Base-by-base conservation (phyloP, 1,140 invertebrate genomes). In the Drosophila burlai region DNA sequence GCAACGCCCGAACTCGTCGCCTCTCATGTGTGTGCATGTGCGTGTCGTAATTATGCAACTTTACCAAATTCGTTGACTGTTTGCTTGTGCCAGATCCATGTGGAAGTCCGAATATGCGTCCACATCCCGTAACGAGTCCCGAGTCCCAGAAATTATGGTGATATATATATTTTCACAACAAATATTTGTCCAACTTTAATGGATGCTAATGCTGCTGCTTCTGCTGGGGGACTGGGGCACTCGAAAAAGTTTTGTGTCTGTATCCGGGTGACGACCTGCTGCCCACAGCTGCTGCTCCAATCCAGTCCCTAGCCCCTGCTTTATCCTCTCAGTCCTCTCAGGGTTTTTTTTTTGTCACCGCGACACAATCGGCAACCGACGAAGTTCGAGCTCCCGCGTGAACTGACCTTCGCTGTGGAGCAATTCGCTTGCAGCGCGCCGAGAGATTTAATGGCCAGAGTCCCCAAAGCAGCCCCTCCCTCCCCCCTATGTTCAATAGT, bases 331-430 rank as follows among this genome's bases (percentile, higher is more conserved):
- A 24, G 24, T 24, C 60, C 69, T 79, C 57, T 21, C 42, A 45
- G 47, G 42, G 6, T 24, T 50, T 54, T 47, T 49, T 36, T 54
- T 47, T 49, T 36, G 64, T 57, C 61, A 49, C 38, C 49, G 54
- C 21, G 43, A 58, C 45, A 60, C 54, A 55, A 55, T 55, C 58
- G 63, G 21, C 63, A 43, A 45, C 57, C 59, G 74, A 75, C 54
- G 73, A 81, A 80, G 78, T 84, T 79, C 81, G 55, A 75, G 77
- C 73, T 81, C 81, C 81, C 85, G 85, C 74, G 68, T 75, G 81
- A 89, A 89, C 84, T 89, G 84, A 89, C 84, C 84, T 89, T 89
- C 81, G 77, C 54, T 75, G 59, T 62, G 68, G 66, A 52, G 63
- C 73, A 75, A 83, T 76, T 77, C 69, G 60, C 72, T 83, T 73